phyloP scores from a whole-genome alignment of 2,797 vertebrate genomes.

The Phrynocephalus guinanensis region DNA sequence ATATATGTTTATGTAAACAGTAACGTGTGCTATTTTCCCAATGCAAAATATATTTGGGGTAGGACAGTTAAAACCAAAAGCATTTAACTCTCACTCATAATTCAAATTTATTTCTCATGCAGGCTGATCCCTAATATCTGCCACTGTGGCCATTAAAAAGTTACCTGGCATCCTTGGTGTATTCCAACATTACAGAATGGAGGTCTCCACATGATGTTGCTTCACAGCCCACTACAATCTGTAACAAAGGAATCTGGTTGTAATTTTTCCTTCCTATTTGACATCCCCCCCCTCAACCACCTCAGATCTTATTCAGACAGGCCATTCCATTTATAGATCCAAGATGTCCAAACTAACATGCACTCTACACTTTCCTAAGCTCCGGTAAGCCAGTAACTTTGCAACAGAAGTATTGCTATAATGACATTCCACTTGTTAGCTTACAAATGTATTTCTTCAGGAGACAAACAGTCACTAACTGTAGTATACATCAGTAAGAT shows the following conservation, averaged over 20 bases:
- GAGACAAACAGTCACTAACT: slow-evolving; percentile 9
- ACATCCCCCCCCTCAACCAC: background rate
- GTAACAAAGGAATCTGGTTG: slow-evolving; percentile 61
- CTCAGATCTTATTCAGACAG: background rate
- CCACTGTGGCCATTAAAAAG: slow-evolving; percentile 42
- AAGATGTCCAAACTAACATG: background rate
- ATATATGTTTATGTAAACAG: background rate
- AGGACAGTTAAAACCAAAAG: background rate
- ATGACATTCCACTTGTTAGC: background rate
- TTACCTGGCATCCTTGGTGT: slow-evolving; percentile 96
- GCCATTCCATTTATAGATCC: background rate
- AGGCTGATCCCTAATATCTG: slow-evolving; percentile 7
- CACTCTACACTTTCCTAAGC: background rate
- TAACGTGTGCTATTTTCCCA: background rate
- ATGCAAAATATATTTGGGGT: background rate
- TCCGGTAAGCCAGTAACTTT: background rate
- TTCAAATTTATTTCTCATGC: slow-evolving; percentile 5
- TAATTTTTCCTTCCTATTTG: slow-evolving; percentile 2
- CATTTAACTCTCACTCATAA: background rate
- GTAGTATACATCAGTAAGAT: slow-evolving; percentile 27
- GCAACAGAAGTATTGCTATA: background rate
- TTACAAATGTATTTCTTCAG: background rate
- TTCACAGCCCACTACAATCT: slow-evolving; percentile 99
- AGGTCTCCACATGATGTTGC: slow-evolving; percentile 92
- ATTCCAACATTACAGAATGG: slow-evolving; percentile 95